Conservation (phyloP, 2,113 vertebrate genomes). For the Melospiza georgiana region DNA sequence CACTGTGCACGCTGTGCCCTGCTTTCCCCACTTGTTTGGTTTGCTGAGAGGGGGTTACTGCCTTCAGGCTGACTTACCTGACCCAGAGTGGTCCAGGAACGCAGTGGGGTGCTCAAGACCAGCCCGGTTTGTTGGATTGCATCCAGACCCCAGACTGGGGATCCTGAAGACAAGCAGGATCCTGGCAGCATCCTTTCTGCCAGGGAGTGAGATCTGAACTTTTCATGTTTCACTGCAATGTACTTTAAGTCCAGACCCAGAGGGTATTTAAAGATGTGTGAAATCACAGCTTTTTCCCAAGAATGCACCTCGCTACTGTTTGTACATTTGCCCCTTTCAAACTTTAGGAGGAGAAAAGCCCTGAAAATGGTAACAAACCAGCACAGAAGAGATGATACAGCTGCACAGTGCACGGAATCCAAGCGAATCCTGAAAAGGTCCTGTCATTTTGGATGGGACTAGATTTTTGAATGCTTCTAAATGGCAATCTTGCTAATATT, state of each 20-base stretch:
- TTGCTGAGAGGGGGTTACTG: background rate
- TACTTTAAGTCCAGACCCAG: background rate
- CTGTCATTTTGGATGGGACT: background rate
- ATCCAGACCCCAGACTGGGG: background rate
- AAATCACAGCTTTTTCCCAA: background rate
- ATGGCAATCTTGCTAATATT: background rate
- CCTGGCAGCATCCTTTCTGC: background rate
- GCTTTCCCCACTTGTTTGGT: background rate
- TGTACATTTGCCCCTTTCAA: accelerated
- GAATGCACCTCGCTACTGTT: background rate
- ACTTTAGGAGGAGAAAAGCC: background rate
- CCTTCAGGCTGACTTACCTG: background rate
- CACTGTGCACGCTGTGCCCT: background rate
- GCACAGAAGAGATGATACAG: background rate
- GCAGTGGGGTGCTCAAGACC: accelerated
- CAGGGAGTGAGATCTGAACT: background rate
- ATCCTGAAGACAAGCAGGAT: background rate
- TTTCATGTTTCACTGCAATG: accelerated
- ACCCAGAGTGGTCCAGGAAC: background rate
- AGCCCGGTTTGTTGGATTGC: accelerated
- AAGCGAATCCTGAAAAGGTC: background rate
- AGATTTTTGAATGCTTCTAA: background rate
- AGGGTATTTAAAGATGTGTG: background rate
- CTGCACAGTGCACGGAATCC: background rate
- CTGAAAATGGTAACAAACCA: background rate